A percentile compares a stretch with the other conserved stretches of the same genome.
These are phyloP conservation scores for Megaceryle maxima DNA, from an alignment of 2,113 vertebrate species.

Conservation along the genomic window DNA sequence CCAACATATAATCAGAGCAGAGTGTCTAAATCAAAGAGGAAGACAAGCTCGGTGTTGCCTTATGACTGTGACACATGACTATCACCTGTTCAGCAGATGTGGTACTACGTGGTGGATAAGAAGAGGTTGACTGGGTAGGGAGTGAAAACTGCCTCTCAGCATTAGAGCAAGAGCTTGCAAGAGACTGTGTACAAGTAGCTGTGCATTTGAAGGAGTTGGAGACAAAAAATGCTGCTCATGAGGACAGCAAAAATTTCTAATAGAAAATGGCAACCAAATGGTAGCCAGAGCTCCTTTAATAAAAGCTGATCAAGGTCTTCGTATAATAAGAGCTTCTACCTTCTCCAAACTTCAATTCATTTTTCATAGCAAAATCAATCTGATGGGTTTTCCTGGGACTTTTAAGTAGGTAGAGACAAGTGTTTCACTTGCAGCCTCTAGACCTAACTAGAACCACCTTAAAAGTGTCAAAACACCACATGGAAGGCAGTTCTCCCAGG, in stretches of 20 bases:
- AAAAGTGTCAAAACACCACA: not conserved
- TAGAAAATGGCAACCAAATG: not conserved
- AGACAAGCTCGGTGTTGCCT: not conserved
- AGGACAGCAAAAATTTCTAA: not conserved
- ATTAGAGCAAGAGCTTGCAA: not conserved
- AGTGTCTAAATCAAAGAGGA: not conserved
- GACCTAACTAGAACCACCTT: not conserved
- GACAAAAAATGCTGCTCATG: not conserved
- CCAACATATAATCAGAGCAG: not conserved
- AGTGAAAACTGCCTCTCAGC: not conserved
- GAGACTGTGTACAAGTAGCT: not conserved
- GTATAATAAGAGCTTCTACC: not conserved
- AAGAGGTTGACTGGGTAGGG: not conserved
- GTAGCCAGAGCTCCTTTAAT: not conserved
- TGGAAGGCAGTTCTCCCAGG: not conserved
- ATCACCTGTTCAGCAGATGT: not conserved
- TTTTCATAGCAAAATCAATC: not conserved
- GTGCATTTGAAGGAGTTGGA: not conserved
- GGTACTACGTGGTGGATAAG: not conserved
- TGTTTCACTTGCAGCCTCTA: not conserved
- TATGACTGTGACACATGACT: not conserved
- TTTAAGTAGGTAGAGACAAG: not conserved
- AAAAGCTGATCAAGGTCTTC: not conserved
- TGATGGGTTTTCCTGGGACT: not conserved
- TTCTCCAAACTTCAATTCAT: not conserved